These are phyloP conservation scores for Carassius gibelio DNA, from an alignment of 2,113 vertebrate genomes.

Conservation along the genomic window DNA sequence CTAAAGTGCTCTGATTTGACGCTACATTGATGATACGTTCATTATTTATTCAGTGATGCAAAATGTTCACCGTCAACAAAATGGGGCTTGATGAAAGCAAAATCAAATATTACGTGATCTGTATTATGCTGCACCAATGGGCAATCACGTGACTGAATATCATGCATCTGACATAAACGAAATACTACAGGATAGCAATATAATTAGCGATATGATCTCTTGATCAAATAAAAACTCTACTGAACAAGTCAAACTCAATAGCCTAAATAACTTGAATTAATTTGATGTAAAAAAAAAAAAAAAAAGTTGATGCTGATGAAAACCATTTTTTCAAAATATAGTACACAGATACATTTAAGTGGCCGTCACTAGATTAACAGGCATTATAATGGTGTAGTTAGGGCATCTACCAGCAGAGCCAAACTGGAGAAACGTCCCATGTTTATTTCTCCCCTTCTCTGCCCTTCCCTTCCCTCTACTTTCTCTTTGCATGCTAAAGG, in stretches of 20 bases:
- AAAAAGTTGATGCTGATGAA: too few relatives aligned
- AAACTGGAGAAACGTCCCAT: not conserved
- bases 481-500: slow-evolving; percentile 50
- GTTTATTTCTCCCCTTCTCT: slow-evolving; percentile 40
- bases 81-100: not conserved
- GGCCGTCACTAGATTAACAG: too few relatives aligned
- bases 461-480: not conserved
- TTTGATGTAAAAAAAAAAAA: not conserved
- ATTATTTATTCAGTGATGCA: not conserved
- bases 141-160: too few relatives aligned
- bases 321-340: too few relatives aligned
- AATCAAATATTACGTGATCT: too few relatives aligned
- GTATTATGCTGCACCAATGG: too few relatives aligned
- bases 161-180: not conserved
- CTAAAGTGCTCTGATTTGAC: not conserved
- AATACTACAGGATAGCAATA: too few relatives aligned
- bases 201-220: too few relatives aligned
- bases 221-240: too few relatives aligned
- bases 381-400: not conserved
- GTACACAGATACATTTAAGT: too few relatives aligned
- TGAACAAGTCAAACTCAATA: not conserved
- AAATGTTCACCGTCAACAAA: not conserved
- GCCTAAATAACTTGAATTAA: not conserved
- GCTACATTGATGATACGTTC: not conserved
- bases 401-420: not conserved